These are phyloP conservation scores for Drosophila virilis DNA, from an alignment of 1,140 invertebrate genomes.

Conservation along the genomic window DNA sequence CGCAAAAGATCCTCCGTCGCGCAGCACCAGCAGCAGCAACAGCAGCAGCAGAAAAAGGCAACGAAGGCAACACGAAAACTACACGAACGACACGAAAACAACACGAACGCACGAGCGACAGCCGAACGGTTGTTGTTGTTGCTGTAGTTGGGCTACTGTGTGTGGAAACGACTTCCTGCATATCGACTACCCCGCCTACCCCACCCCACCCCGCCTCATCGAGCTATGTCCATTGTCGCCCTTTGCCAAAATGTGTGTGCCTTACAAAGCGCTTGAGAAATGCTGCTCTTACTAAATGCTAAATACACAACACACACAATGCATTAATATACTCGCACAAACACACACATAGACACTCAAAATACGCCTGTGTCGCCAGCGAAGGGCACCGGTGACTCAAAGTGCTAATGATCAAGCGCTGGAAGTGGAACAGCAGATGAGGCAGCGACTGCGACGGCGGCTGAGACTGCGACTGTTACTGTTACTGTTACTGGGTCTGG, in stretches of 20 bases:
- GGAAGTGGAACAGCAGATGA: constrained; percentile 11
- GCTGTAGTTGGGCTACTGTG: constrained; percentile 43
- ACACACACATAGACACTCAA: background rate
- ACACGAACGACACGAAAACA: constrained; percentile 6
- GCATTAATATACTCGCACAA: background rate
- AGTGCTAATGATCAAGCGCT: constrained; percentile 50
- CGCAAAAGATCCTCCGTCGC: constrained; percentile 33
- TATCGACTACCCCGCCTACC: constrained; percentile 8
- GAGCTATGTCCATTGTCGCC: background rate
- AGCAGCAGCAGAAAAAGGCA: constrained; percentile 23
- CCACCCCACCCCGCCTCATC: background rate
- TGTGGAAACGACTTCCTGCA: constrained; percentile 50
- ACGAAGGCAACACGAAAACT: constrained; percentile 22
- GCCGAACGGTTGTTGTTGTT: constrained; percentile 12
- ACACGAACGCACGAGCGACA: constrained; percentile 4
- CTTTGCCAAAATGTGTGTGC: constrained; percentile 36
- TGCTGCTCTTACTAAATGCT: constrained; percentile 32
- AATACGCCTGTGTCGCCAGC: constrained; percentile 32
- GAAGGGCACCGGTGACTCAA: constrained; percentile 57
- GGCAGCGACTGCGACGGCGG: constrained; percentile 1
- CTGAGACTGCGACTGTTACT: background rate
- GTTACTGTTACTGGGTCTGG: constrained; percentile 11
- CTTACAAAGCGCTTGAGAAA: constrained; percentile 32
- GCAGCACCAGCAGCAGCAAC: constrained; percentile 33
- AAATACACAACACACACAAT: constrained; percentile 11